Evolutionary conservation across 2,888 invertebrate genomes (phyloP), one percentile per base, ranked within the genome.

Genomic region (Aquatica leii): DNA sequence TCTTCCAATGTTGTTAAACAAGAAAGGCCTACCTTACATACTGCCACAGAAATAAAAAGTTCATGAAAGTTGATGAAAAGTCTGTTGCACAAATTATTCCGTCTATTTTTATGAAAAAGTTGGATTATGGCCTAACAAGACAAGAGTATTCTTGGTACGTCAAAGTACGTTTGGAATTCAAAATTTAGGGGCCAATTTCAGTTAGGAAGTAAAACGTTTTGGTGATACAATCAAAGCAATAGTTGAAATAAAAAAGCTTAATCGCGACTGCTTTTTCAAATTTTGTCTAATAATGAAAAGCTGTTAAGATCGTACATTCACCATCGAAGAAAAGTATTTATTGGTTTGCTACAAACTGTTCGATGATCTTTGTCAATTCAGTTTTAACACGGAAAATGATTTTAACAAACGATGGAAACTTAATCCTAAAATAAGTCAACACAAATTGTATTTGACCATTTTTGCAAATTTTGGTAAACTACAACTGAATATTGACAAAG

Each of bases 401-500:
- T 56, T 56, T 56, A 56, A 46, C 21, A 56, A 31, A 58, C 34
- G 5, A 49, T 50, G 50, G 58, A 58, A 50, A 58, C 50, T 50
- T 15, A 50, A 50, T 50, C 35, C 40, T 34, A 58, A 58, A 58
- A 58, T 58, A 58, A 34, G 50, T 58, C 50, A 58, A 58, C 49
- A 58, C 37, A 50, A 58, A 50, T 58, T 58, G 35, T 20, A 35
- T 58, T 58, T 50, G 40, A 58, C 35, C 58, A 50, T 58, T 58
- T 58, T 50, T 24, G 53, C 52, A 43, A 68, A 62, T 59, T 59
- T 67, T 53, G 67, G 69, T 46, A 67, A 69, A 53, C 21, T 57
- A 67, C 59, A 61, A 34, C 41, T 69, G 37, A 49, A 54, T 55
- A 46, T 64, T 21, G 49, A 46, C 14, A 53, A 62, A 40, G 62